Evolutionary conservation across 2,888 invertebrate species (phyloP), one percentile per base, ranked within the genome.

Genomic region (Eupithecia subfuscata): DNA sequence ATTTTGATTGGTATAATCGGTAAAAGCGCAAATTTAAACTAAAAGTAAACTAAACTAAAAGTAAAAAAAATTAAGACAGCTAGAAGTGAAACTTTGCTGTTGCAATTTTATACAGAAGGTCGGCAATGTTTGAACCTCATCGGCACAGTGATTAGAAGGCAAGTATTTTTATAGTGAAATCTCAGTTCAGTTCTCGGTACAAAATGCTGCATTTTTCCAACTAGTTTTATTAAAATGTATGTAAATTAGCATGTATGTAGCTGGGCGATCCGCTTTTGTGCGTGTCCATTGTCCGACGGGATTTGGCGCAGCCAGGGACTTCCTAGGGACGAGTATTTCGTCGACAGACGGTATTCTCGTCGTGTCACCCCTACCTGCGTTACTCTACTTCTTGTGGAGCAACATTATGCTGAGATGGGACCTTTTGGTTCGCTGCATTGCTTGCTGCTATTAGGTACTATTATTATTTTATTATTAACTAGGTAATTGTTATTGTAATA

Each of bases 161-260:
- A 11, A 30, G 52, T 56, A 76, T 78, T 79, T 80, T 76, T 81
- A 82, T 80, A 78, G 45, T 71, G 80, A 81, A 82, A 83, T 79
- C 81, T 72, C 69, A 72, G 79, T 81, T 78, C 73, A 72, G 70
- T 82, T 82, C 82, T 68, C 68, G 65, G 78, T 82, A 79, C 72
- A n/a, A 74, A 80, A 45, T 73, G 71, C 79, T 74, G 75, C 74
- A 81, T 84, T 84, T 84, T 84, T 84, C 81, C 77, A 69, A 69
- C 76, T 75, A 76, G 79, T 81, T 80, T 75, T 82, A 84, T 83
- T 83, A 77, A 82, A 84, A 82, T 83, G 79, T 92, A 92, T 92
- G 92, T 87, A 89, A 92, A 92, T 91, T 87, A 81, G 81, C 85
- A 86, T 88, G 88, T 86, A 85, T 84, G 83, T 84, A 85, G 85